Conservation (phyloP, 2,113 vertebrate species). For the Chaetodon trifascialis region DNA sequence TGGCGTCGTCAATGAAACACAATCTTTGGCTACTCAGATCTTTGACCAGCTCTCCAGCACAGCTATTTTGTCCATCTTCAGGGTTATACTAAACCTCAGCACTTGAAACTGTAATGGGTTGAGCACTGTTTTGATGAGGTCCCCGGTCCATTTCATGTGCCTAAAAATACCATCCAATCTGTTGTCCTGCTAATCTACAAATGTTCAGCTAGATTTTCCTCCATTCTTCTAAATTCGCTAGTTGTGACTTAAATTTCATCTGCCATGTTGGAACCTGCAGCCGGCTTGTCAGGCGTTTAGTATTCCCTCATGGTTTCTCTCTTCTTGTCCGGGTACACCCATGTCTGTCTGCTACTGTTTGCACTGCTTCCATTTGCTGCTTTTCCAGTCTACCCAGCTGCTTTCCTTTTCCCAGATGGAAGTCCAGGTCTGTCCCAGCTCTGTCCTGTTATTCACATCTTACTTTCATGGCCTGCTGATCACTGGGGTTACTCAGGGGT, state of each 20-base stretch:
- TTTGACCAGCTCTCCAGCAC: background rate
- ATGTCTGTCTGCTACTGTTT: background rate
- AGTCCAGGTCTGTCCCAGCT: background rate
- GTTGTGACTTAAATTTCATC: background rate
- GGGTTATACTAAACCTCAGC: background rate
- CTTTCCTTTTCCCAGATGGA: background rate
- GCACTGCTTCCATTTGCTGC: background rate
- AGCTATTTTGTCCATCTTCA: background rate
- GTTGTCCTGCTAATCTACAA: background rate
- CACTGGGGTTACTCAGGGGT: background rate
- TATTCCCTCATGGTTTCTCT: background rate
- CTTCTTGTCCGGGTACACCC: background rate
- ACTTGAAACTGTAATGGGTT: background rate
- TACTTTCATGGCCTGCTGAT: background rate
- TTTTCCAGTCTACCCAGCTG: background rate
- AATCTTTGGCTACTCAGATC: constrained; percentile 2
- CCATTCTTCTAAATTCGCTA: background rate
- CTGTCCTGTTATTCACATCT: background rate
- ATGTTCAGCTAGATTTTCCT: background rate
- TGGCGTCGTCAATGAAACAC: background rate
- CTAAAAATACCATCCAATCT: background rate
- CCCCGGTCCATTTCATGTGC: background rate
- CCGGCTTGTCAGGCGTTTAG: background rate
- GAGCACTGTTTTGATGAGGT: background rate
- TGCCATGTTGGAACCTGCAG: background rate